Percentiles rank a stretch among this genome's conserved stretches.
Conservation (phyloP, 2,113 vertebrate species). For the human (Homo sapiens) region GRCh38 chr11:94853501-94854000, state of each 20-base stretch:
- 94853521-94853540: too few species aligned
- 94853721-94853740: not conserved
- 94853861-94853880: not conserved
- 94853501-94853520: too few species aligned
- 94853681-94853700: not conserved
- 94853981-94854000: constrained; percentile 90
- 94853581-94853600: not conserved
- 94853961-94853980: constrained; percentile 91
- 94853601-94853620: not conserved
- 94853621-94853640: not conserved
- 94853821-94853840: not conserved
- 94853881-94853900: not conserved
- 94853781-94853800: not conserved
- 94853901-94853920: not conserved
- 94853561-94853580: too few species aligned
- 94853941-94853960: constrained; percentile 91
- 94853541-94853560: too few species aligned
- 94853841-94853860: too few species aligned
- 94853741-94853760: not conserved
- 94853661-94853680: not conserved
- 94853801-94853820: too few species aligned
- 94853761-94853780: not conserved
- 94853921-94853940: constrained; percentile 84
- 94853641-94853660: not conserved
- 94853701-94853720: not conserved